A percentile compares a stretch with the other conserved stretches of the same genome.
Evolutionary conservation across 2,113 vertebrate genomes (phyloP).

Genomic region (Nymphicus hollandicus): DNA sequence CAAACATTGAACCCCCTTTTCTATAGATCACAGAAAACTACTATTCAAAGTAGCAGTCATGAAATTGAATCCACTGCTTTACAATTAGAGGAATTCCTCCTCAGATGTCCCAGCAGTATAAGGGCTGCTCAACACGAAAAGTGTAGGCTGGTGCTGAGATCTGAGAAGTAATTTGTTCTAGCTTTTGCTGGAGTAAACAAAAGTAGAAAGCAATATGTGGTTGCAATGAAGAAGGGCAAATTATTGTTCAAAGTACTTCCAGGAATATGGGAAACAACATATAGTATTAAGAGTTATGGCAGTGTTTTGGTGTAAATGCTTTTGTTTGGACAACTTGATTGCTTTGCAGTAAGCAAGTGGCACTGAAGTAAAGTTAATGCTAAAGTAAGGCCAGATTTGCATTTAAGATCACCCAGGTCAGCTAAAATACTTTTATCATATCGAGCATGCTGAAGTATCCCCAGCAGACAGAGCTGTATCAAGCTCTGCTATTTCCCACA

Average conservation of each 20-base stretch:
- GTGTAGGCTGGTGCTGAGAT: neutral
- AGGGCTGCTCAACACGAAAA: neutral
- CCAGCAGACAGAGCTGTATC: neutral
- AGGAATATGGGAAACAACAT: neutral
- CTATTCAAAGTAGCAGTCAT: neutral
- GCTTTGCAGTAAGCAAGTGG: neutral
- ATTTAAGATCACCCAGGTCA: neutral
- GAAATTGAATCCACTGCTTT: neutral
- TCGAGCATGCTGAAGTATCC: fast-evolving
- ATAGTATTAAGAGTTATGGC: neutral
- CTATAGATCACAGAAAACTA: neutral
- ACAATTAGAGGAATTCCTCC: neutral
- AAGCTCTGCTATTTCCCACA: neutral
- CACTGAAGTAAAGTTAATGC: neutral
- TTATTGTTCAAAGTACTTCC: neutral
- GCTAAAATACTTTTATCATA: neutral
- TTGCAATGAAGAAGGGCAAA: neutral
- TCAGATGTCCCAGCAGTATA: neutral
- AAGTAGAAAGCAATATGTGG: neutral
- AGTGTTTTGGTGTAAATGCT: neutral
- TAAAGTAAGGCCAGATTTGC: neutral
- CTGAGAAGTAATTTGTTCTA: neutral
- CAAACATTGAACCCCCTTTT: neutral
- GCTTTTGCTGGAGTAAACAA: neutral
- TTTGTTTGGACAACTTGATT: neutral